phyloP scores from a whole-genome alignment of 2,888 invertebrate genomes.

The Drosophila falleni region DNA sequence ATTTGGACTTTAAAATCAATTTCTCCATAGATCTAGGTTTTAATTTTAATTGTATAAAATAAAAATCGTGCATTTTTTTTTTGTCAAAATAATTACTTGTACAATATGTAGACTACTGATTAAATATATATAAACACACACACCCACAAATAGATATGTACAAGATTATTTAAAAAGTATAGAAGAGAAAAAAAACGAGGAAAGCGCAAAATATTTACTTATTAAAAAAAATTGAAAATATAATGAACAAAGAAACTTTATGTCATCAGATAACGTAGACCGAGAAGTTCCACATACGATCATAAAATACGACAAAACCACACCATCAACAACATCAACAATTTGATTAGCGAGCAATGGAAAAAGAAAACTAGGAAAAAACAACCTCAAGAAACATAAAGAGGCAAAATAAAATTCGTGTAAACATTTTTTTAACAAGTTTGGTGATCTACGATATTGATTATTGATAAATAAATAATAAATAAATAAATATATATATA shows the following conservation, averaged over 20 bases:
- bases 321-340: conserved; percentile 3
- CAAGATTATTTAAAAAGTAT: conserved; percentile 31
- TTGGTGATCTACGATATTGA: conserved; percentile 84
- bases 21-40: no score
- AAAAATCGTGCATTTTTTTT: background rate
- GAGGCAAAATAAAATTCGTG: conserved; percentile 60
- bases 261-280: conserved; percentile 34
- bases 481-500: conserved; percentile 55
- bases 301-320: conserved; percentile 19
- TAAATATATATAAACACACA: conserved; percentile 19
- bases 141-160: conserved; percentile 26
- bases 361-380: conserved; percentile 17
- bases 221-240: conserved; percentile 8
- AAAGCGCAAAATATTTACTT: conserved; percentile 62
- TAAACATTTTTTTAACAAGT: conserved; percentile 82
- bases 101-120: conserved; percentile 5
- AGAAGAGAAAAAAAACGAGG: conserved; percentile 33
- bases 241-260: conserved; percentile 9
- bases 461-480: conserved; percentile 73
- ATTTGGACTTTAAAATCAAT: no score
- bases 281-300: conserved; percentile 24
- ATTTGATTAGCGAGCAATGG: conserved; percentile 10
- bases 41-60: no score
- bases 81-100: background rate
- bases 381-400: conserved; percentile 1